A percentile compares a stretch with the other conserved stretches of the same genome.
Conservation (phyloP, 23 tunicate genomes). For the Ciona savignyi region DNA sequence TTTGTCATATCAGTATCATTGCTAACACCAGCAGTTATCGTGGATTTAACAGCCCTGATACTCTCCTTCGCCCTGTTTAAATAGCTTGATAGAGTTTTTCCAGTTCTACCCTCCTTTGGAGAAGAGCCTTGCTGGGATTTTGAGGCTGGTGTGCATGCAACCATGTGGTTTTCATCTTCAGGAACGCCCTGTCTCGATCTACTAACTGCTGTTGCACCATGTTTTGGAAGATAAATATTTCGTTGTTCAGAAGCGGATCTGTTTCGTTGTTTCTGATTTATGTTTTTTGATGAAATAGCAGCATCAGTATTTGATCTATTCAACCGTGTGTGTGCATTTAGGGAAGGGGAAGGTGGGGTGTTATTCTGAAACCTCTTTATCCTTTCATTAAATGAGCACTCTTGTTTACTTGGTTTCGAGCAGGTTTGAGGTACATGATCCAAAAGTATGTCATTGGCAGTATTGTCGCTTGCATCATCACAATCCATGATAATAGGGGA, state of each 20-base stretch:
- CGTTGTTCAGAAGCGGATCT: conserved; percentile 10
- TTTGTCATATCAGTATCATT: conserved; percentile 13
- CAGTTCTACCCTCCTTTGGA: conserved; percentile 23
- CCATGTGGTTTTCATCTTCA: background rate
- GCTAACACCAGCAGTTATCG: conserved; percentile 11
- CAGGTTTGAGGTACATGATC: background rate
- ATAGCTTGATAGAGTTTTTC: conserved; percentile 21
- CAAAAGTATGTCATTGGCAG: conserved; percentile 8
- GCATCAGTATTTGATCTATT: conserved; percentile 10
- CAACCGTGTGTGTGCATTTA: too few species aligned
- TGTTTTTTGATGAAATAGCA: background rate
- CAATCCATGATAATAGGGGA: conserved; percentile 67
- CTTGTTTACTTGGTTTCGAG: background rate
- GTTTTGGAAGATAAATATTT: background rate
- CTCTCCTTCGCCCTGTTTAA: conserved; percentile 70
- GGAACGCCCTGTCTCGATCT: background rate
- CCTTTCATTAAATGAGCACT: background rate
- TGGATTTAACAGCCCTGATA: conserved; percentile 58
- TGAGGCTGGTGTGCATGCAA: background rate
- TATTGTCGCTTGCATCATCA: conserved; percentile 38
- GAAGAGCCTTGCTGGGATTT: background rate
- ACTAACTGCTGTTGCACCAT: background rate
- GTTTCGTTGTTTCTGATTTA: background rate
- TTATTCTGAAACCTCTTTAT: conserved; percentile 11
- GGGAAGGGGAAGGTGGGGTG: background rate